Percentiles rank a stretch among this genome's conserved stretches.
These are phyloP conservation scores for Karalla daura DNA, from an alignment of 2,797 vertebrate species.

Conservation along the genomic window DNA sequence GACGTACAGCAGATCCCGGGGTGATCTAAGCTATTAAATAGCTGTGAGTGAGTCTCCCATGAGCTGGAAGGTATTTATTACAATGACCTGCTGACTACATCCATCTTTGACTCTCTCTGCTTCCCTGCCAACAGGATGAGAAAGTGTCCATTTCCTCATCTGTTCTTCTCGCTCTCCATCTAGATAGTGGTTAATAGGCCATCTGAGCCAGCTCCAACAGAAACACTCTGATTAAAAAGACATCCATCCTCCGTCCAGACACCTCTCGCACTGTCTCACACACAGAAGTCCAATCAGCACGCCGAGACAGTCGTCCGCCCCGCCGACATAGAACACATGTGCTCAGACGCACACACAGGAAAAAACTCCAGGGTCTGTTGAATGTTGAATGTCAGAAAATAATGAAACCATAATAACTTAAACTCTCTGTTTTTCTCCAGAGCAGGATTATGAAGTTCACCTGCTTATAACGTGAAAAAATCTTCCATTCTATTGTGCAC, in stretches of 20 bases:
- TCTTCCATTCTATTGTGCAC: neutral
- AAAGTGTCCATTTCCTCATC: slow-evolving; percentile 69
- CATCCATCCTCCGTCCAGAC: slow-evolving; percentile 63
- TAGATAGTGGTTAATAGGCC: slow-evolving; percentile 67
- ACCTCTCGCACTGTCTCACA: slow-evolving; percentile 39
- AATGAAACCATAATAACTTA: neutral
- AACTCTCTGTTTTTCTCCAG: neutral
- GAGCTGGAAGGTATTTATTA: slow-evolving; percentile 62
- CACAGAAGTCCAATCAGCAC: slow-evolving; percentile 59
- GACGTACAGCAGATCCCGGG: slow-evolving; percentile 18
- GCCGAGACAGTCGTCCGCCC: slow-evolving; percentile 13
- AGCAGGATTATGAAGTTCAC: neutral
- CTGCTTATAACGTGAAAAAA: neutral
- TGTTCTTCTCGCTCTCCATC: slow-evolving; percentile 37
- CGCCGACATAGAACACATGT: slow-evolving; percentile 42
- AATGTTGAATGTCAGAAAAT: slow-evolving; percentile 15
- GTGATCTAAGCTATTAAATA: slow-evolving; percentile 31
- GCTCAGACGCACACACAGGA: slow-evolving; percentile 14
- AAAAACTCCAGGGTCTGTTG: neutral
- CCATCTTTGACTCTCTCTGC: slow-evolving; percentile 48
- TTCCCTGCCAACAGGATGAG: slow-evolving; percentile 55
- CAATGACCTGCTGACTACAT: slow-evolving; percentile 59
- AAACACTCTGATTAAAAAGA: slow-evolving; percentile 77
- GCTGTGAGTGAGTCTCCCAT: slow-evolving; percentile 20
- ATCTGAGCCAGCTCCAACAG: slow-evolving; percentile 72